A percentile compares a stretch with the other conserved stretches of the same genome.
Evolutionary conservation across 1,140 invertebrate species (phyloP).

Genomic region (Platyscapa corneri): DNA sequence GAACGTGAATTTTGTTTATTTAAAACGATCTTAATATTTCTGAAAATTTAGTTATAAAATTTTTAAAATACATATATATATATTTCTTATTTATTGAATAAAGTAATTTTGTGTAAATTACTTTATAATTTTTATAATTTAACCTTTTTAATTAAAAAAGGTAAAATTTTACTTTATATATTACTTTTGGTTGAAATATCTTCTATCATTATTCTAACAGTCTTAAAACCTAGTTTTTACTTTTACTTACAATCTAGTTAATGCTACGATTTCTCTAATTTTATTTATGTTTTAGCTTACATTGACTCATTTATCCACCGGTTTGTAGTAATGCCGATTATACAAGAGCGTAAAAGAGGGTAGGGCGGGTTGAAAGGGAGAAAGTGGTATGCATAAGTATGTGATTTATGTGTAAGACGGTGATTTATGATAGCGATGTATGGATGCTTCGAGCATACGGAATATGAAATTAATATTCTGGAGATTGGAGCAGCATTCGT

Average conservation of each 20-base stretch:
- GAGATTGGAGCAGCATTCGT: constrained; percentile 16
- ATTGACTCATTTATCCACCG: neutral
- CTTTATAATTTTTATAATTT: too few relatives aligned
- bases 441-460: constrained; percentile 17
- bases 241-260: neutral
- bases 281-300: neutral
- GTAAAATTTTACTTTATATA: neutral
- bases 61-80: too few relatives aligned
- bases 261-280: neutral
- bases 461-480: constrained; percentile 49
- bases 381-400: neutral
- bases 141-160: neutral
- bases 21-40: too few relatives aligned
- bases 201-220: neutral
- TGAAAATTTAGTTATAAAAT: too few relatives aligned
- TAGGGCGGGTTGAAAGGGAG: neutral
- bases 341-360: neutral
- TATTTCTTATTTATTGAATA: too few relatives aligned
- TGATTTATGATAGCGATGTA: constrained; percentile 53
- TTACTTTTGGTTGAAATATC: neutral
- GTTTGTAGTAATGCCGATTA: neutral
- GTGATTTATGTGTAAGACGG: constrained; percentile 48
- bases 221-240: neutral
- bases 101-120: too few relatives aligned
- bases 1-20: too few relatives aligned